These are phyloP conservation scores for Kryptolebias ocellatus DNA, from an alignment of 2,797 vertebrate genomes.

Conservation along the genomic window DNA sequence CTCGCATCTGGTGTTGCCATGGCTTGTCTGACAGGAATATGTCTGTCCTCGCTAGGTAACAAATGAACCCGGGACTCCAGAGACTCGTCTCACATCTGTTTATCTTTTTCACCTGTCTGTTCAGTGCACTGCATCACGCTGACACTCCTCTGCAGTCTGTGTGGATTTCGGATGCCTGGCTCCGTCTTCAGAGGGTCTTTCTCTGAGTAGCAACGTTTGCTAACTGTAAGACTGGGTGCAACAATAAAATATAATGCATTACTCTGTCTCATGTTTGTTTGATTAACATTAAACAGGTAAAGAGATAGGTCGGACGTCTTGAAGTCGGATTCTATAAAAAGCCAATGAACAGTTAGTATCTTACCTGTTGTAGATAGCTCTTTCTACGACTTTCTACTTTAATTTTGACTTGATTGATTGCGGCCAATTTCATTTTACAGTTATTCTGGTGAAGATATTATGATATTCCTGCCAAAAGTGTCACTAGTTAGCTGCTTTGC, in stretches of 20 bases:
- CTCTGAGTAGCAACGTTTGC: slow-evolving; percentile 58
- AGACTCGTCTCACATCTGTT: slow-evolving; percentile 82
- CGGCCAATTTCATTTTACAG: no score
- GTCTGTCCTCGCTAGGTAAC: slow-evolving; percentile 81
- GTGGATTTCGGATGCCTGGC: slow-evolving; percentile 67
- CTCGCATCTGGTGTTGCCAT: slow-evolving; percentile 77
- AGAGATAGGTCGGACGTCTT: no score
- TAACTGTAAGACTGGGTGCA: slow-evolving; percentile 41
- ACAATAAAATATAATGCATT: neutral
- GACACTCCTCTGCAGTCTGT: slow-evolving; percentile 71
- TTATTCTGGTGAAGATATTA: no score
- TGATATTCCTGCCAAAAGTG: no score
- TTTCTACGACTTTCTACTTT: no score
- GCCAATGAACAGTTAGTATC: no score
- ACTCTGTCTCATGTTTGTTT: no score
- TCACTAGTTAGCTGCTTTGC: no score
- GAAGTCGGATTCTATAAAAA: no score
- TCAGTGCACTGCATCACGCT: slow-evolving; percentile 72
- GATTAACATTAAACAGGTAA: no score
- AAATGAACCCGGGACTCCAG: slow-evolving; percentile 81
- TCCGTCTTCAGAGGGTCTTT: slow-evolving; percentile 58
- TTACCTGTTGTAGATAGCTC: no score
- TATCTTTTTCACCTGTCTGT: slow-evolving; percentile 79
- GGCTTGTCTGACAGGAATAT: slow-evolving; percentile 77
- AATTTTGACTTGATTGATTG: no score